Evolutionary conservation across 2,888 invertebrate species (phyloP), one percentile per base, ranked within the genome.

Genomic region (Bembecia ichneumoniformis): DNA sequence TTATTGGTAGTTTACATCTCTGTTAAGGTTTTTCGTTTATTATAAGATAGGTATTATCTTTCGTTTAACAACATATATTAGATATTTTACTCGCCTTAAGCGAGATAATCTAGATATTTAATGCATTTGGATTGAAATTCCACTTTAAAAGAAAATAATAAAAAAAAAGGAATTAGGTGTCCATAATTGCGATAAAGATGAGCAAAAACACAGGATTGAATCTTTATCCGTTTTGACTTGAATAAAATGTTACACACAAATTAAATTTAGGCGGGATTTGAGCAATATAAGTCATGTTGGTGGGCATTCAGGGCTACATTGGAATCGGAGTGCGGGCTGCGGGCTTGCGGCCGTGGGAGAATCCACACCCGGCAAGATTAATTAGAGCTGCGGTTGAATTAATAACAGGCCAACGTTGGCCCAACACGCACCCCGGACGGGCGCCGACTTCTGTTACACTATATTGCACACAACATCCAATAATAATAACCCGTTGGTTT

Each of bases 371-470:
- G 79, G 72, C 71, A 73, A 80, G 81, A 84, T 83, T 84, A 83
- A 86, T 86, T 83, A 83, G 77, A 78, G 68, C 70, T 67, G 72
- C 61, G 78, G 79, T 77, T 76, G 78, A 79, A 83, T 83, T 83
- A 83, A 84, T 83, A 86, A 77, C 78, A 66, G 67, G 66, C 57
- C 40, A 40, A 40, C 40, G 40, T 40, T 45, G 49, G 49, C 35
- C 15, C 49, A 64, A 72, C 72, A 73, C 76, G 74, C 74, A 70
- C 69, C 68, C 70, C 62, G 66, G 59, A 59, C 65, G 58, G 58
- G 55, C 58, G 56, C 52, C 51, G 53, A 59, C 60, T 59, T 57
- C 57, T 56, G 44, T 49, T 49, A 43, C 40, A 40, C 14, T 40
- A n/a, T 40, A 40, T 3, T 13, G n/a, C 28, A 28, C 28, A 28